Percentiles rank a stretch among this genome's conserved stretches.
These are phyloP conservation scores for Amphiura filiformis DNA, from an alignment of 35 echinoderm and acorn worm genomes.

Conservation along the genomic window DNA sequence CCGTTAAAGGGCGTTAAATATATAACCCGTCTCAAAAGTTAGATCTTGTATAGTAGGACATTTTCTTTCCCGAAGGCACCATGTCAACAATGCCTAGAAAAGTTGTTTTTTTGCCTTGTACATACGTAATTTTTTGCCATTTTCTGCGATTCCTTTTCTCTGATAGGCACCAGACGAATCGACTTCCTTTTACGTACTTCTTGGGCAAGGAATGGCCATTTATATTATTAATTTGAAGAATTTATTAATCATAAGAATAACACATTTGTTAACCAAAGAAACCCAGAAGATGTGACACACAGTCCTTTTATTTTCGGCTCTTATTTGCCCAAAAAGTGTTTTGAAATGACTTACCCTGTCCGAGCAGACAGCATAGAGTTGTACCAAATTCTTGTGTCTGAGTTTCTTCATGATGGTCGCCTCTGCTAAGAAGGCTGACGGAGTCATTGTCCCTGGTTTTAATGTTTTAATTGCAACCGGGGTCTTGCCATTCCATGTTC, in stretches of 20 bases:
- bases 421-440: constrained; percentile 87
- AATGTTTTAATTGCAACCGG: constrained; percentile 87
- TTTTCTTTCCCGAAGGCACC: no score
- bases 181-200: not conserved
- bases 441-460: constrained; percentile 84
- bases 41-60: no score
- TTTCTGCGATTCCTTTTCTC: no score
- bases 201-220: not conserved
- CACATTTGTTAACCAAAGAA: no score
- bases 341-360: constrained; percentile 96
- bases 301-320: no score
- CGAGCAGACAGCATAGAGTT: constrained; percentile 93
- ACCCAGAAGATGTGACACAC: no score
- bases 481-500: constrained; percentile 91
- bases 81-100: no score
- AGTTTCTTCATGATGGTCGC: constrained; percentile 96
- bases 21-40: not conserved
- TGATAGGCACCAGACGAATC: no score
- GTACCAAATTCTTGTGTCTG: constrained; percentile 78
- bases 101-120: not conserved
- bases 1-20: not conserved
- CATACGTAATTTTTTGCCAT: not conserved
- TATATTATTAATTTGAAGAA: not conserved
- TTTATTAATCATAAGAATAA: not conserved
- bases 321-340: no score